phyloP scores from a whole-genome alignment of 2,888 invertebrate genomes.

The Sycophila texana region DNA sequence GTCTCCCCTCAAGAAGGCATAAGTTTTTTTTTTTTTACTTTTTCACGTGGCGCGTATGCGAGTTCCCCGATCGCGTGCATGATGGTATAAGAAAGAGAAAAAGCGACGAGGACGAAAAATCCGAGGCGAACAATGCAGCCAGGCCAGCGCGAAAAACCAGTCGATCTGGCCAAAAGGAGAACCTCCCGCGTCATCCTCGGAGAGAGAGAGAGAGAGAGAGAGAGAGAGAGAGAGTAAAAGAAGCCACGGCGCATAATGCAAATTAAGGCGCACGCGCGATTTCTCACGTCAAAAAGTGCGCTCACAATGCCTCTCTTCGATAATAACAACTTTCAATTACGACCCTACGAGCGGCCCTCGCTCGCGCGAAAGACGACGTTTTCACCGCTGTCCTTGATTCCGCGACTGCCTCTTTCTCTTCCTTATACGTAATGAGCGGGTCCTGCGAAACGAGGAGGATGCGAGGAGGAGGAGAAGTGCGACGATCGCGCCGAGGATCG shows the following conservation, averaged over 20 bases:
- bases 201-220: no score
- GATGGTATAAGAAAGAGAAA: no score
- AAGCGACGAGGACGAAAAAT: neutral
- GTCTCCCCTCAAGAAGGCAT: no score
- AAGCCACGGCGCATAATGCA: neutral
- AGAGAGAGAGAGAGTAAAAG: conserved; percentile 3
- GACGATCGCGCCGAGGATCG: conserved; percentile 41
- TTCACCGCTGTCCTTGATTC: conserved; percentile 41
- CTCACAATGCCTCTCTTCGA: conserved; percentile 27
- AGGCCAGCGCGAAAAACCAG: conserved; percentile 21
- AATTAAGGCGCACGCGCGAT: neutral
- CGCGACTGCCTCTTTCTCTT: conserved; percentile 49
- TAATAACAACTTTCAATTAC: conserved; percentile 49
- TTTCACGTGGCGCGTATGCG: no score
- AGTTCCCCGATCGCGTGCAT: no score
- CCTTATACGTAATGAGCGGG: conserved; percentile 69
- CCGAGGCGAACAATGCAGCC: conserved; percentile 13
- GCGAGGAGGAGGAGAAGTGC: conserved; percentile 9
- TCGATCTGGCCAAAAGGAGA: conserved; percentile 39
- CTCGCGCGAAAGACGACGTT: neutral
- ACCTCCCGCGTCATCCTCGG: neutral
- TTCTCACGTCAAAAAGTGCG: conserved; percentile 23
- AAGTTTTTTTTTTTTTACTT: no score
- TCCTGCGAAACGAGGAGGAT: conserved; percentile 44
- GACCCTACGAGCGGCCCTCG: conserved; percentile 10